Percentiles rank a stretch among this genome's conserved stretches.
phyloP scores from a whole-genome alignment of 1,140 invertebrate genomes.

The Eupristina koningsbergeri region DNA sequence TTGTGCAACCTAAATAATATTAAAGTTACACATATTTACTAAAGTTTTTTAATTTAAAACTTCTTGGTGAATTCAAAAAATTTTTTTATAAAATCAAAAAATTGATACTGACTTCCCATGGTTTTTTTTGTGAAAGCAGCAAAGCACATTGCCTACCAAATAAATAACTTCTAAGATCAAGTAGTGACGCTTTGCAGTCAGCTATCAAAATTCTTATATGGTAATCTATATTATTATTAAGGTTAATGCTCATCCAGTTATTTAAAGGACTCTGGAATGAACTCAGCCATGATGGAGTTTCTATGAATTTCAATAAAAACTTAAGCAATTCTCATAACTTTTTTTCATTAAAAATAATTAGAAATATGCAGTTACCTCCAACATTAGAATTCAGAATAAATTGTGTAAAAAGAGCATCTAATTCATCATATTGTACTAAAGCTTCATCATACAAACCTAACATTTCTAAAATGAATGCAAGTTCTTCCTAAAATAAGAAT shows the following conservation, averaged over 20 bases:
- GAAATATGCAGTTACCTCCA: constrained; percentile 75
- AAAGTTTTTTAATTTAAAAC: not conserved
- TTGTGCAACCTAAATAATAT: constrained; percentile 81
- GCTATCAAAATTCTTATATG: constrained; percentile 81
- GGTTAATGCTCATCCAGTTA: constrained; percentile 86
- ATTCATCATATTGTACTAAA: constrained; percentile 96
- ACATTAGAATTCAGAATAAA: constrained; percentile 94
- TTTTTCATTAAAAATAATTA: not conserved
- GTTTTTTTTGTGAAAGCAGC: constrained; percentile 83
- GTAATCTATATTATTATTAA: constrained; percentile 80
- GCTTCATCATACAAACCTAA: constrained; percentile 94
- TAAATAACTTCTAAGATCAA: constrained; percentile 95
- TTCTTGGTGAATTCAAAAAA: not conserved
- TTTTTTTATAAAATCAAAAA: not conserved
- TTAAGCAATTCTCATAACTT: constrained; percentile 30
- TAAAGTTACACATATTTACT: not conserved
- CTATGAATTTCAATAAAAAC: constrained; percentile 62
- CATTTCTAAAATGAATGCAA: constrained; percentile 96
- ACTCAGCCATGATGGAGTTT: constrained; percentile 85
- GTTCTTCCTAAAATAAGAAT: constrained; percentile 86
- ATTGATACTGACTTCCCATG: constrained; percentile 81
- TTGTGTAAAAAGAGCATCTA: constrained; percentile 97
- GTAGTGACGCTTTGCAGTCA: constrained; percentile 81
- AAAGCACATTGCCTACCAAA: constrained; percentile 94
- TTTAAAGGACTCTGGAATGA: constrained; percentile 84